Conservation (phyloP, 2,113 vertebrate genomes). For the Orthochromis indermauri region DNA sequence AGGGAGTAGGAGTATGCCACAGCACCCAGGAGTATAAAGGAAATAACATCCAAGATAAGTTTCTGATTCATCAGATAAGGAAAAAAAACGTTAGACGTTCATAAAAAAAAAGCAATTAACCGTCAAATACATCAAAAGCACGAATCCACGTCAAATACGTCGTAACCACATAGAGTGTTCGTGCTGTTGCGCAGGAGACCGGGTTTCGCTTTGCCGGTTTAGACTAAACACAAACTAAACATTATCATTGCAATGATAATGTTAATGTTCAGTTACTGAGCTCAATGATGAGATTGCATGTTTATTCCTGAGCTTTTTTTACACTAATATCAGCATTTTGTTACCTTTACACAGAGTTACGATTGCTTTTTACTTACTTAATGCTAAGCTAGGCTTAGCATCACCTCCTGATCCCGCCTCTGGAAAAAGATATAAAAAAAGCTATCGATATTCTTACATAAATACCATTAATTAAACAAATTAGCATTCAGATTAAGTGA, state of each 20-base stretch:
- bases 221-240: neutral
- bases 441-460: neutral
- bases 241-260: neutral
- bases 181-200: neutral
- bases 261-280: neutral
- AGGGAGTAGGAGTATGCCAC: neutral
- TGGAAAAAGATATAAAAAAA: neutral
- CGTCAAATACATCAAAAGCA: neutral
- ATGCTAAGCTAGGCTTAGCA: neutral
- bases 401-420: neutral
- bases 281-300: neutral
- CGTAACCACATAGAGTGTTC: neutral
- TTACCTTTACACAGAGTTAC: neutral
- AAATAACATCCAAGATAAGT: neutral
- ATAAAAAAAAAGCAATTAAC: neutral
- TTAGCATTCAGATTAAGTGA: neutral
- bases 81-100: neutral
- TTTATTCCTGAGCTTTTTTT: neutral
- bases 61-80: neutral
- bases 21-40: neutral
- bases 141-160: neutral
- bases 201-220: neutral
- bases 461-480: neutral
- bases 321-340: neutral
- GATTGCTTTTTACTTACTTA: neutral